Evolutionary conservation across 2,888 invertebrate genomes (phyloP), one percentile per base, ranked within the genome.

Genomic region (Parelbella ahira): DNA sequence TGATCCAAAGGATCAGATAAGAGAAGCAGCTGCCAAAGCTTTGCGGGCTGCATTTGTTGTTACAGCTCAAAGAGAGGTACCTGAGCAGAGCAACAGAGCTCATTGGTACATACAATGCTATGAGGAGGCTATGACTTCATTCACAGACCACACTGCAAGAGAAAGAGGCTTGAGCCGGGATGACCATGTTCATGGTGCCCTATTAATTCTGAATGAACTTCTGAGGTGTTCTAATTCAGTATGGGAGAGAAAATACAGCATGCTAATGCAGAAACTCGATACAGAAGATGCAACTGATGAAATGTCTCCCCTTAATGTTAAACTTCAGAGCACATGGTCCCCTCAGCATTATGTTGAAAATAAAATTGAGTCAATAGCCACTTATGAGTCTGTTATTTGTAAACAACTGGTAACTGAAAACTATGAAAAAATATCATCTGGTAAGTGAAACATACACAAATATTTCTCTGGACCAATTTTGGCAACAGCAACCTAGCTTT

Each of bases 81-180:
- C 95, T 0, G 97, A 96, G 64, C 96, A 97, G 67, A 93, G 93
- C 37, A 93, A 94, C 63, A 95, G 94, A 66, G 93, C 94, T 1
- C 92, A 92, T 51, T 98, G 97, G 97, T 96, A 96, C 69, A 94
- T 94, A 52, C 94, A 95, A 58, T 97, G 97, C 63, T 97, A 94
- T 68, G 94, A 97, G 45, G 97, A 98, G 75, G 94, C 96, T 0
- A 91, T 92, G 50, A 90, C 89, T 43, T 93, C 95, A 27, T 94
- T 96, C 59, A 92, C 93, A 53, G 93, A 93, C 45, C 73, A 75
- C 44, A 53, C 63, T 3, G 55, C 60, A 1, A 66, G 81, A 50
- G 82, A 82, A 57, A 92, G 93, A 67, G 92, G 93, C 47, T 90
- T 93, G 32, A 93, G 91, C 9, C 90, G 93, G 49, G 98, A 99